Percentiles rank a stretch among this genome's conserved stretches.
phyloP scores from a whole-genome alignment of 2,888 invertebrate genomes.

The Kryphioiulus occultus region DNA sequence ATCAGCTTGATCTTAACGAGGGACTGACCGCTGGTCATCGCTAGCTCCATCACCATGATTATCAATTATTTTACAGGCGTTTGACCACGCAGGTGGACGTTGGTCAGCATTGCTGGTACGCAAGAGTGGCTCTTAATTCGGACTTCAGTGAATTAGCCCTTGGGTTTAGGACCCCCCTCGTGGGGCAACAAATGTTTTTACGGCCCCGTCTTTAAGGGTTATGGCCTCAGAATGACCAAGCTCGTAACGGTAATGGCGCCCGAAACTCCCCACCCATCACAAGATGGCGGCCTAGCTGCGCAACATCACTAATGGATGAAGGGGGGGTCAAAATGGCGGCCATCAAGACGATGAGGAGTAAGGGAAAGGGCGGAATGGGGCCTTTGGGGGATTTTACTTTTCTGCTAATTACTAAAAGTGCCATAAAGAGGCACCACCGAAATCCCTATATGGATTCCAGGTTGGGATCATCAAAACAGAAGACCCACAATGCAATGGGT shows the following conservation, averaged over 20 bases:
- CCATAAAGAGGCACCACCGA: conserved; percentile 1
- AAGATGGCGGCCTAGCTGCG: neutral
- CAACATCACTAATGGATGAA: conserved; percentile 23
- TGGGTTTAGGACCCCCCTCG: conserved; percentile 3
- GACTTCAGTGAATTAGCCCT: neutral
- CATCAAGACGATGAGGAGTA: conserved; percentile 9
- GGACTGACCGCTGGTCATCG: no score
- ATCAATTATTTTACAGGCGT: neutral
- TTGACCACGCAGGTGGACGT: neutral
- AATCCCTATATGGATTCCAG: conserved; percentile 4
- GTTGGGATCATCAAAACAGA: neutral
- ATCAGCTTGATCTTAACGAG: no score
- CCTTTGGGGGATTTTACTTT: conserved; percentile 6
- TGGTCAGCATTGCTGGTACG: conserved; percentile 11
- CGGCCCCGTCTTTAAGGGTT: neutral
- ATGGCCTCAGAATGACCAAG: conserved; percentile 13
- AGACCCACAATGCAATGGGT: no score
- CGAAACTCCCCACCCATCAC: neutral
- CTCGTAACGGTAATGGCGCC: conserved; percentile 7
- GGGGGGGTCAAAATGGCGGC: conserved; percentile 2
- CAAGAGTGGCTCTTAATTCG: conserved; percentile 15
- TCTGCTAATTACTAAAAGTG: conserved; percentile 14
- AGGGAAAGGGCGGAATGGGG: conserved; percentile 23
- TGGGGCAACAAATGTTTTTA: neutral
- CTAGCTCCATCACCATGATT: neutral